These are phyloP conservation scores for Pseudochirops corinnae DNA, from an alignment of 2,797 vertebrate species.

Conservation along the genomic window DNA sequence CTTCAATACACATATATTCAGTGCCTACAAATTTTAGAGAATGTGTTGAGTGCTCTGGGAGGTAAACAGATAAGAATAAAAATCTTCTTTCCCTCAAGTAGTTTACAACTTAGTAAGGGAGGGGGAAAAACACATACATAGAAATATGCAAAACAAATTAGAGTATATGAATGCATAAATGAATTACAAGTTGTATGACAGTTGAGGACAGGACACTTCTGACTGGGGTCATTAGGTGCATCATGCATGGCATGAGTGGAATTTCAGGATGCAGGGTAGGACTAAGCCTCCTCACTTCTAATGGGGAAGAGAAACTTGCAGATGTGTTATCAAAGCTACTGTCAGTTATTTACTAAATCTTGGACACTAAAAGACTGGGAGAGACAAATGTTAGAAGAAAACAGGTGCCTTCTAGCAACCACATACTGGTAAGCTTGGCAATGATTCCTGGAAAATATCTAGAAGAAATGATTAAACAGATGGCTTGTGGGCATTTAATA, in stretches of 20 bases:
- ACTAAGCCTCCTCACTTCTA: neutral
- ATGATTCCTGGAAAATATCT: neutral
- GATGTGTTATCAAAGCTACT: conserved; percentile 14
- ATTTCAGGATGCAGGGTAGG: neutral
- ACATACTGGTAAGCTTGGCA: neutral
- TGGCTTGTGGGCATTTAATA: neutral
- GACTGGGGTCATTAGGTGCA: neutral
- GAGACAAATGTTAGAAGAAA: neutral
- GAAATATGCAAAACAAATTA: neutral
- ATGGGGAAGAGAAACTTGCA: neutral
- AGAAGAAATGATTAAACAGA: neutral
- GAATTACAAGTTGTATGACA: neutral
- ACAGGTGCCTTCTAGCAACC: neutral
- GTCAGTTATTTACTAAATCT: conserved; percentile 37
- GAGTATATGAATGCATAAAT: neutral
- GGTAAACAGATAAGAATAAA: neutral
- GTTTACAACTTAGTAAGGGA: neutral
- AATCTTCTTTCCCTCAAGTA: neutral
- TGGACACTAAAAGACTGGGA: neutral
- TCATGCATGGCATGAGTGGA: neutral
- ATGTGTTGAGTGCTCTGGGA: neutral
- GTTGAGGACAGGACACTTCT: neutral
- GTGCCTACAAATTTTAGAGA: neutral
- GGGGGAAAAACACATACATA: neutral
- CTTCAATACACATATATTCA: neutral